These are phyloP conservation scores for Drosophila triauraria DNA, from an alignment of 1,140 invertebrate genomes.

Conservation along the genomic window DNA sequence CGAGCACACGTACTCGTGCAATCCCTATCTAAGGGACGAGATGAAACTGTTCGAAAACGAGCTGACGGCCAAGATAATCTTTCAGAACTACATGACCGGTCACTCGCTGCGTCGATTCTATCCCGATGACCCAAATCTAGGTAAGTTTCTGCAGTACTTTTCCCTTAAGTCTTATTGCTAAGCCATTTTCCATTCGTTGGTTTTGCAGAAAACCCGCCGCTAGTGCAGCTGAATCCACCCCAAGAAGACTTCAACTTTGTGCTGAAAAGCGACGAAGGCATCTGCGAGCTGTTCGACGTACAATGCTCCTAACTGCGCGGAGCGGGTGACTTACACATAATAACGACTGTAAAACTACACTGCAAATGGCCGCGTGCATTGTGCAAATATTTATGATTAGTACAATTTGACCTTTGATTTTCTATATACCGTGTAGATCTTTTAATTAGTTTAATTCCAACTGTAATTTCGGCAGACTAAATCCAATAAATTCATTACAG, in stretches of 20 bases:
- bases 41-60: conserved; percentile 75
- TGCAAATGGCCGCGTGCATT: conserved; percentile 75
- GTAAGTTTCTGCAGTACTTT: conserved; percentile 25
- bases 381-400: conserved; percentile 81
- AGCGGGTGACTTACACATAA: conserved; percentile 10
- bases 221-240: conserved; percentile 79
- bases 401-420: conserved; percentile 83
- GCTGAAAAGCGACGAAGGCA: conserved; percentile 77
- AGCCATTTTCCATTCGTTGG: background rate
- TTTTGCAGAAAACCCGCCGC: conserved; percentile 76
- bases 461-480: conserved; percentile 59
- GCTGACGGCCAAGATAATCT: conserved; percentile 78
- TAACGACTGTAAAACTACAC: conserved; percentile 25
- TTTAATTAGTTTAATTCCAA: conserved; percentile 74
- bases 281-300: conserved; percentile 83
- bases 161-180: background rate
- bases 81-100: conserved; percentile 71
- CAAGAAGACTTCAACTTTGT: conserved; percentile 80
- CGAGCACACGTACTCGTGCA: conserved; percentile 80
- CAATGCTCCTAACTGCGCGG: conserved; percentile 59
- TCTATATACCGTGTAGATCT: conserved; percentile 68
- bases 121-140: conserved; percentile 82
- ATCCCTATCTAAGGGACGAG: conserved; percentile 77
- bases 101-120: conserved; percentile 77
- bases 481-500: conserved; percentile 57